Evolutionary conservation across 2,888 invertebrate species (phyloP), one percentile per base, ranked within the genome.

Genomic region (Xylota sylvarum): DNA sequence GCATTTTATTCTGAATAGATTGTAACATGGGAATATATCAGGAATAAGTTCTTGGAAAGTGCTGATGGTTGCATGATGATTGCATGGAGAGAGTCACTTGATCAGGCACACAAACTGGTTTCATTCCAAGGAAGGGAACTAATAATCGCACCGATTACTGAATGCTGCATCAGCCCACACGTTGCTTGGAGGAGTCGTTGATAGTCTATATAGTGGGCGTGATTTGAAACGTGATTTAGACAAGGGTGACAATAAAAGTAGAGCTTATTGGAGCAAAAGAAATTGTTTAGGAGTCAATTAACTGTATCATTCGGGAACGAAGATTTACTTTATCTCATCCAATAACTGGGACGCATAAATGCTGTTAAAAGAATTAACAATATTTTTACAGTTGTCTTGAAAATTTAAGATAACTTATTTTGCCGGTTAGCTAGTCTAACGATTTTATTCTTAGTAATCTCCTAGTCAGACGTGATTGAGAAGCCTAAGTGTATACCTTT

Each of bases 31-130:
- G 32, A 52, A 23, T 62, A 30, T 35, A 60, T 69, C 58, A 55
- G 40, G 62, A 62, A 69, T 43, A 9, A 23, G 35, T 79, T 79
- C 72, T 40, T 64, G 46, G 64, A 72, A 79, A 56, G 10, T 14
- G 32, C 32, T 55, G 50, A 30, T 43, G n/a, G n/a, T n/a, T n/a
- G n/a, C n/a, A n/a, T n/a, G 55, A 56, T 30, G 52, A 46, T 70
- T 70, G 60, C 40, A 23, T 5, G 19, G 19, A 30, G 12, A 17
- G 40, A 56, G 56, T 64, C 64, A 64, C n/a, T 79, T 48, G 56
- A 69, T 52, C 78, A 10, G 23, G n/a, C 37, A 30, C 14, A 56
- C 48, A 37, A 27, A 62, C 43, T 43, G 19, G 62, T 43, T 62
- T 4, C 35, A 35, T 43, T 62, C 6, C 35, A 35, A 72, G 37